Conservation (phyloP, 2,113 vertebrate genomes). For the Aspiorhynchus laticeps region DNA sequence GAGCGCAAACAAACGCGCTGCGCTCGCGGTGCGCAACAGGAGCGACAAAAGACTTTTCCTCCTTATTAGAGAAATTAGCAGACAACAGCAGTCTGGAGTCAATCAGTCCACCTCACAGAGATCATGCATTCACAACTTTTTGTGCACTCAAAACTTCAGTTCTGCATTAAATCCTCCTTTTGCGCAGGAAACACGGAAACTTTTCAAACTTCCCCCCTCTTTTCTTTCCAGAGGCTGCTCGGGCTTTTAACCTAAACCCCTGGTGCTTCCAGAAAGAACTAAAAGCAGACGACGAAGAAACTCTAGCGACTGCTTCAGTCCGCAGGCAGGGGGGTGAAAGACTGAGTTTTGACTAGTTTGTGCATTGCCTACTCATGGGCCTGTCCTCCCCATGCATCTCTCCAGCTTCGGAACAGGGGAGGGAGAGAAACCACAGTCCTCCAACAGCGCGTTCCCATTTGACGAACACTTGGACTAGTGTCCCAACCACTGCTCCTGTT, state of each 20-base stretch:
- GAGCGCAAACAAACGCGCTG: constrained; percentile 20
- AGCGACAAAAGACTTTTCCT: constrained; percentile 1
- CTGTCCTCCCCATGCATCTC: constrained; percentile 49
- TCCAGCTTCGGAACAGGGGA: constrained; percentile 36
- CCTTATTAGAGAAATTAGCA: constrained; percentile 35
- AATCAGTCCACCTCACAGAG: constrained; percentile 13
- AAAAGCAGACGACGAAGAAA: constrained; percentile 19
- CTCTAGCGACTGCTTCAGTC: constrained; percentile 23
- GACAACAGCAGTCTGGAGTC: constrained; percentile 33
- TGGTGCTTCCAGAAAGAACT: constrained; percentile 17
- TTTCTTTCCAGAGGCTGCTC: constrained; percentile 13
- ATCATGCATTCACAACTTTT: constrained; percentile 6
- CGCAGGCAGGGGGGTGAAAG: constrained; percentile 31
- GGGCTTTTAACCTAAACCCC: constrained; percentile 4
- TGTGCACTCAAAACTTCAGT: neutral
- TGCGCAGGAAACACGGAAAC: constrained; percentile 4
- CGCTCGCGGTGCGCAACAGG: constrained; percentile 13
- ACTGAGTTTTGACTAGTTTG: constrained; percentile 51
- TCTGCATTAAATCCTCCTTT: constrained; percentile 33
- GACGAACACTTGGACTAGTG: constrained; percentile 33
- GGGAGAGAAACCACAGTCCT: constrained; percentile 42
- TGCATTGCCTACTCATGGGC: constrained; percentile 44
- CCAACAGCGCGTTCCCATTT: constrained; percentile 18
- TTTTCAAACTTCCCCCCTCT: constrained; percentile 36
- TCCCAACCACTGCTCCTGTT: constrained; percentile 43